Conservation (phyloP, 2,113 vertebrate genomes). For the Mus musculus region DNA sequence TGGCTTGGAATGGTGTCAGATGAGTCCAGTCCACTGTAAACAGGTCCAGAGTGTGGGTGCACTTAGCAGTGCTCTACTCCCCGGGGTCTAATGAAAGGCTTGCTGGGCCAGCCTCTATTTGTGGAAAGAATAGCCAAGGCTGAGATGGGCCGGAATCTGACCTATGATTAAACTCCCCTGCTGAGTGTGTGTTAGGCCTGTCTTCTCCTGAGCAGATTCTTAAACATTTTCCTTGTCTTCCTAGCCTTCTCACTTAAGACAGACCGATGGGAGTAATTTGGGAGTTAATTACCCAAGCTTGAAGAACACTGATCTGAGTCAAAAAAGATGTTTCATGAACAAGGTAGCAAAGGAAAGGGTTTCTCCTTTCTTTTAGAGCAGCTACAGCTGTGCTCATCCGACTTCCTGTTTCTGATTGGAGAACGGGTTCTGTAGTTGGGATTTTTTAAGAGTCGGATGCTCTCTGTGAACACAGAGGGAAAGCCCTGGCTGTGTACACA, state of each 20-base stretch:
- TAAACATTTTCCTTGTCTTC: background rate
- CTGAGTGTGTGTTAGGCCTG: background rate
- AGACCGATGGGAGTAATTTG: conserved; percentile 13
- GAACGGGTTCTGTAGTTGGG: background rate
- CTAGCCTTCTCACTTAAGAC: background rate
- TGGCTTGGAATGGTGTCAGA: background rate
- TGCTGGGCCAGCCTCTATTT: background rate
- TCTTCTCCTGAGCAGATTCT: background rate
- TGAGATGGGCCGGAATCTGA: background rate
- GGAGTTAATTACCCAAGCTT: background rate
- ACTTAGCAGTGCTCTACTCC: fast-evolving
- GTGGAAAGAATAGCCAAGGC: background rate
- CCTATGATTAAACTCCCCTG: background rate
- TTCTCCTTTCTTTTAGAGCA: conserved; percentile 7
- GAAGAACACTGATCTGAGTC: background rate
- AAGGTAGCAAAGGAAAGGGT: background rate
- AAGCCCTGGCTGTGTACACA: fast-evolving
- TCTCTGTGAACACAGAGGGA: background rate
- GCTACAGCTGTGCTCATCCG: background rate
- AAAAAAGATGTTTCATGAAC: background rate
- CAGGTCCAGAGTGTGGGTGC: background rate
- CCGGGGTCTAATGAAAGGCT: background rate
- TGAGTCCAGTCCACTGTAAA: background rate
- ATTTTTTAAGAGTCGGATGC: background rate
- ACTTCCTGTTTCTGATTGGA: background rate